Evolutionary conservation across 2,113 vertebrate genomes (phyloP).

Genomic region (Eublepharis macularius): DNA sequence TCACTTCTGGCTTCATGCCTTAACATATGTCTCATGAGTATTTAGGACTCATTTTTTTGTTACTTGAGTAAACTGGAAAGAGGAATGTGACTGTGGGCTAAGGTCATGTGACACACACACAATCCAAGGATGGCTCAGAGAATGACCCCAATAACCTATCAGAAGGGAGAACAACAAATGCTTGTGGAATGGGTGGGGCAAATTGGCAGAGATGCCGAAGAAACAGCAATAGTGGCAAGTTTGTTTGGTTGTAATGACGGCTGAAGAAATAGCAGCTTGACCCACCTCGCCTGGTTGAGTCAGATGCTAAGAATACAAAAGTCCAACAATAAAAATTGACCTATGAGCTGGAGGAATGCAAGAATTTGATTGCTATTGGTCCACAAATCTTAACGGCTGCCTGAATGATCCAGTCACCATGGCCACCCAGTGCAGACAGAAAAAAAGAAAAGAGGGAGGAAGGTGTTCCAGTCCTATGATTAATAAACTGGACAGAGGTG

Average conservation of each 20-base stretch:
- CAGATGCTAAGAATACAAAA: background rate
- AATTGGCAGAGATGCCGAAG: background rate
- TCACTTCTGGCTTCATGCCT: background rate
- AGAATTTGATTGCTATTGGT: background rate
- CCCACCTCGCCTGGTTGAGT: background rate
- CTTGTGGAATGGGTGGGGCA: background rate
- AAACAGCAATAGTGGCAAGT: background rate
- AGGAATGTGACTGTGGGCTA: background rate
- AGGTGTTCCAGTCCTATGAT: too few species aligned
- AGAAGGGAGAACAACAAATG: slow-evolving; percentile 2
- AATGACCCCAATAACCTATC: slow-evolving; percentile 13
- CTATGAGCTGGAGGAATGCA: slow-evolving; percentile 7
- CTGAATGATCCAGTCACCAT: background rate
- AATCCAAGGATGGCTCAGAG: background rate
- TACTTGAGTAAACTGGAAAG: background rate
- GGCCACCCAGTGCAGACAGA: background rate
- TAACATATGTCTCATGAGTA: background rate
- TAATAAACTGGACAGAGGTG: too few species aligned
- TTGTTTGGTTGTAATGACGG: background rate
- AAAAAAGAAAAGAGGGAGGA: background rate
- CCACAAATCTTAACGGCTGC: background rate
- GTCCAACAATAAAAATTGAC: background rate
- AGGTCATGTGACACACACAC: too few species aligned
- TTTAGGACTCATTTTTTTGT: accelerated
- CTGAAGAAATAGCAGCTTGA: background rate